Evolutionary conservation across 2,888 invertebrate species (phyloP), one percentile per base, ranked within the genome.

Genomic region (Neoaliturus tenellus): DNA sequence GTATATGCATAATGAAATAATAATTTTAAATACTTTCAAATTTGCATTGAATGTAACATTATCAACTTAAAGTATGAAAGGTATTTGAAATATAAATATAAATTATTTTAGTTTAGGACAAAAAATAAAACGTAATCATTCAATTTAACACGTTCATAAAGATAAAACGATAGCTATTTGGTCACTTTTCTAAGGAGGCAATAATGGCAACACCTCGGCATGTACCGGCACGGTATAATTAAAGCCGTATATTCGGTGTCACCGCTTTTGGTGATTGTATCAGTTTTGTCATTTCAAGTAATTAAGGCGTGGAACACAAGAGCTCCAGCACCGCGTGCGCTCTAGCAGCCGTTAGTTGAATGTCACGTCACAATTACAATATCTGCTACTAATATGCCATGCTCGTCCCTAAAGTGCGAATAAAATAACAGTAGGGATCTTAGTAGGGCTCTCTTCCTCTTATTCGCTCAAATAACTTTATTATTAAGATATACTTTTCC

Each of bases 261-360:
- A 14, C 62, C 62, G 31, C 31, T 28, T 62, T 25, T 31, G 28
- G 62, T 28, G 62, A 62, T 62, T 62, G 62, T 62, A 62, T 62
- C 62, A 62, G 62, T 62, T 62, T 28, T 62, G 62, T 62, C 62
- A 62, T 62, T 62, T 62, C 25, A 31, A 14, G 31, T 31, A 62
- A 62, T 62, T 62, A 62, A 62, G 62, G 8, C 62, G 28, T 62
- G 28, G 17, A 4, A 44, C 14, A 51, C 51, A 51, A 51, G 51
- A 2, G 62, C 62, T 28, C 28, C n/a, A 23, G 51, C 31, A 20
- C 62, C 62, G 17, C 62, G 28, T 62, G 62, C 31, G 5, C 4
- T 28, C 62, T 31, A 28, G 62, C 62, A 31, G 62, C 62, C 14
- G 62, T 62, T 62, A 62, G 62, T 5, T 5, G 28, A 62, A 62